Conservation (phyloP, 2,888 invertebrate genomes). For the Augiades crinisus region DNA sequence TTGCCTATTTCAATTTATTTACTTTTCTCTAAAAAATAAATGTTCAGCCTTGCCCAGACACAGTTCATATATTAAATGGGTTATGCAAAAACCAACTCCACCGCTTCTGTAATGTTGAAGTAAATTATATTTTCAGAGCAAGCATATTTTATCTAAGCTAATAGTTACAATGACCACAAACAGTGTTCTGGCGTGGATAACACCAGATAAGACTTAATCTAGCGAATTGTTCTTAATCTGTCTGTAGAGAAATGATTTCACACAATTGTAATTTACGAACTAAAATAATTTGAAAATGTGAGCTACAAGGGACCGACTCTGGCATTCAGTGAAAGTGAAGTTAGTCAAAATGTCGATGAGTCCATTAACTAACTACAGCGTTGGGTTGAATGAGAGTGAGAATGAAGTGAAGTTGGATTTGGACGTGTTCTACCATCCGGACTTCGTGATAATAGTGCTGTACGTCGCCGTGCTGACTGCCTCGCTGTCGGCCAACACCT, state of each 20-base stretch:
- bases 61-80: no score
- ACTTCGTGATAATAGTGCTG: slow-evolving; percentile 80
- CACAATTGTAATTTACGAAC: neutral
- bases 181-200: neutral
- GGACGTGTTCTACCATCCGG: slow-evolving; percentile 66
- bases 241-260: neutral
- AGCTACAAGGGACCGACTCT: neutral
- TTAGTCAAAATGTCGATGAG: slow-evolving; percentile 8
- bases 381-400: slow-evolving; percentile 46
- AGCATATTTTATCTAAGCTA: neutral
- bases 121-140: no score
- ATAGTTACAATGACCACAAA: slow-evolving; percentile 4
- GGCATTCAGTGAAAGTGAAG: no score
- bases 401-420: slow-evolving; percentile 51
- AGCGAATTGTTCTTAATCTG: neutral
- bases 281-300: neutral
- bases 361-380: slow-evolving; percentile 3
- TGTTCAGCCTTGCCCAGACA: no score
- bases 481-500: slow-evolving; percentile 84
- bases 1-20: no score
- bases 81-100: no score
- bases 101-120: no score
- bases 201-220: neutral
- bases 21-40: no score
- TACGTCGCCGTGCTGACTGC: slow-evolving; percentile 84